These are phyloP conservation scores for Heterodera schachtii DNA, from an alignment of 1,140 invertebrate genomes.

Conservation along the genomic window DNA sequence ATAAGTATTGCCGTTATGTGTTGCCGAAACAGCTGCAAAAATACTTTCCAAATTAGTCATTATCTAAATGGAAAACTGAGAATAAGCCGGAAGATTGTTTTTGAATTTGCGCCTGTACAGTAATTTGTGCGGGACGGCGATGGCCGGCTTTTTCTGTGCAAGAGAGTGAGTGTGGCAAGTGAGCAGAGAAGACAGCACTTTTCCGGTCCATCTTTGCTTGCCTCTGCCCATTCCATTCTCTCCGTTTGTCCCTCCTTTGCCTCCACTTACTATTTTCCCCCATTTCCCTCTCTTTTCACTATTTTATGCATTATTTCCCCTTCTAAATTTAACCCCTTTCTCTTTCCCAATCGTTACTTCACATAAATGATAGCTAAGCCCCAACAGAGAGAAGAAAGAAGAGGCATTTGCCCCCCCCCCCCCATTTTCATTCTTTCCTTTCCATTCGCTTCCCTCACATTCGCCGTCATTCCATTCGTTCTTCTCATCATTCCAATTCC, in stretches of 20 bases:
- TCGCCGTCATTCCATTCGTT: constrained; percentile 5
- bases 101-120: neutral
- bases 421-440: neutral
- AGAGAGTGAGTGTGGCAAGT: neutral
- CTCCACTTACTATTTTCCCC: too few species aligned
- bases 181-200: neutral
- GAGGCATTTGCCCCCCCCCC: neutral
- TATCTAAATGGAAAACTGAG: too few species aligned
- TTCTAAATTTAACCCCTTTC: neutral
- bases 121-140: neutral
- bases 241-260: neutral
- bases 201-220: neutral
- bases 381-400: neutral
- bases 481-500: neutral
- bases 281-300: neutral
- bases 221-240: neutral
- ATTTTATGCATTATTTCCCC: neutral
- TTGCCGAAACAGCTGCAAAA: too few species aligned
- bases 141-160: neutral
- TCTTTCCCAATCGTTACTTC: neutral
- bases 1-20: too few species aligned
- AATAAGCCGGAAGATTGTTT: neutral
- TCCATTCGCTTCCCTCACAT: neutral
- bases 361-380: neutral
- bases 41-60: too few species aligned